These are phyloP conservation scores for Capitulum mitella DNA, from an alignment of 2,888 invertebrate genomes.

Conservation along the genomic window DNA sequence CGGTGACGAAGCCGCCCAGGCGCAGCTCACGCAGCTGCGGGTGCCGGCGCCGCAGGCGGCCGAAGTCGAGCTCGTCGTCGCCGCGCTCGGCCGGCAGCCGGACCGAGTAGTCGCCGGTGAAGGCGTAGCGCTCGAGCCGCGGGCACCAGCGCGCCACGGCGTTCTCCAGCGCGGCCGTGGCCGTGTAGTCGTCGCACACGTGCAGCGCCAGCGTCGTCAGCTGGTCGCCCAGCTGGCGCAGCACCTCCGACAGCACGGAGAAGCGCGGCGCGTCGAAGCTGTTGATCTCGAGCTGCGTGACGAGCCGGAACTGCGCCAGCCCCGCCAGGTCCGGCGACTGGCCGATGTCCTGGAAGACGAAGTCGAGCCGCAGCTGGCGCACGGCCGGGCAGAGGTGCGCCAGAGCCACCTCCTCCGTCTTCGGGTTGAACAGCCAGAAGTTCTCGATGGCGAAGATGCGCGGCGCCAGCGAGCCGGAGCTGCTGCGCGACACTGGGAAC, in stretches of 20 bases:
- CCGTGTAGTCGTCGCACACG: slow-evolving; percentile 31
- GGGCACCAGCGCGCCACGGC: slow-evolving; percentile 32
- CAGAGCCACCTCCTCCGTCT: slow-evolving; percentile 31
- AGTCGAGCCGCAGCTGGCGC: slow-evolving; percentile 32
- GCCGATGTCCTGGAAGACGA: slow-evolving; percentile 33
- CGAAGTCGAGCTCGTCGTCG: slow-evolving; percentile 32
- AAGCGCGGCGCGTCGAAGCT: slow-evolving; percentile 31
- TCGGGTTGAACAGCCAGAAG: slow-evolving; percentile 35
- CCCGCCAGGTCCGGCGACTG: slow-evolving; percentile 30
- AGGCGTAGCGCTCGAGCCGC: slow-evolving; percentile 27
- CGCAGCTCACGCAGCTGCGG: slow-evolving; percentile 30
- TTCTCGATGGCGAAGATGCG: slow-evolving; percentile 29
- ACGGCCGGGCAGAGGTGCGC: slow-evolving; percentile 32
- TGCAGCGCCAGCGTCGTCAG: slow-evolving; percentile 32
- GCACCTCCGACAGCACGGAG: slow-evolving; percentile 28
- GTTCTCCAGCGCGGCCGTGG: slow-evolving; percentile 29
- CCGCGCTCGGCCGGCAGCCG: slow-evolving; percentile 23
- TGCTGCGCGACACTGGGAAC: not conserved
- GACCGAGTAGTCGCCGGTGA: slow-evolving; percentile 33
- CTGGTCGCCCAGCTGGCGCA: slow-evolving; percentile 29
- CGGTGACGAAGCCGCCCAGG: slow-evolving; percentile 31
- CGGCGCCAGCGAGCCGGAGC: not conserved
- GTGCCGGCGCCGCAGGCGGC: slow-evolving; percentile 29
- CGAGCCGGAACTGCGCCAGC: slow-evolving; percentile 24
- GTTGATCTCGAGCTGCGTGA: slow-evolving; percentile 30